A percentile compares a stretch with the other conserved stretches of the same genome.
phyloP scores from a whole-genome alignment of 92 coral and sea anemone species.

The Porites cylindrica region DNA sequence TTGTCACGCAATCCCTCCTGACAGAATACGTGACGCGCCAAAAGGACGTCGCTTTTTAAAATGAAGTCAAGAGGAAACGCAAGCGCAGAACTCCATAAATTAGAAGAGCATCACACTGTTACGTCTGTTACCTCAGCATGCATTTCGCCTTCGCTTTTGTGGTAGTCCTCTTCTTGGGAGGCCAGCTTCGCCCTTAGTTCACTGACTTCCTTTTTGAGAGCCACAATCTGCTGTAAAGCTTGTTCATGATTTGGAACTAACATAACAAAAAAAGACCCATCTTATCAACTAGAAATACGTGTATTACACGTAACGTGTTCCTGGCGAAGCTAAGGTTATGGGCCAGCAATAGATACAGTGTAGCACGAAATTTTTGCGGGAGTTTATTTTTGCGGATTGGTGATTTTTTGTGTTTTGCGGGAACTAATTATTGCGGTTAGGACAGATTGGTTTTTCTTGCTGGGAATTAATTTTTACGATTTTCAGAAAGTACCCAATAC shows the following conservation, averaged over 20 bases:
- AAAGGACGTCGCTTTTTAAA: too few relatives aligned
- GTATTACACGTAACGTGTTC: background rate
- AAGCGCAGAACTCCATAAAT: background rate
- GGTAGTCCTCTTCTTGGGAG: constrained; percentile 86
- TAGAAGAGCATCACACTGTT: too few relatives aligned
- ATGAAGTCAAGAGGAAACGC: background rate
- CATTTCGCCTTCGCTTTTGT: constrained; percentile 89
- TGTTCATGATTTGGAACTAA: constrained; percentile 94
- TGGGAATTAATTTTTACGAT: too few relatives aligned
- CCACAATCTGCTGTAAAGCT: constrained; percentile 85
- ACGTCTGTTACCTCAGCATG: constrained; percentile 80
- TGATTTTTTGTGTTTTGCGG: too few relatives aligned
- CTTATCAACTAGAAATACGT: background rate
- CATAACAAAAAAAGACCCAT: background rate
- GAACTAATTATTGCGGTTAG: too few relatives aligned
- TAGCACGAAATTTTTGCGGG: too few relatives aligned
- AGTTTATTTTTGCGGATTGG: too few relatives aligned
- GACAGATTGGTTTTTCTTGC: too few relatives aligned
- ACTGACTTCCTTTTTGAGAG: constrained; percentile 82
- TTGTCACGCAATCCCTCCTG: too few relatives aligned
- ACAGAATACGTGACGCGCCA: too few relatives aligned
- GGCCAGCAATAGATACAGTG: too few relatives aligned
- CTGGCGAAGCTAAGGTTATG: background rate
- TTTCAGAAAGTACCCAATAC: too few relatives aligned
- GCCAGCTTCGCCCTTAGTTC: constrained; percentile 87